Evolutionary conservation across 35 echinoderm and acorn worm genomes (phyloP), one percentile per base, ranked within the genome.

Genomic region (Apostichopus japonicus): DNA sequence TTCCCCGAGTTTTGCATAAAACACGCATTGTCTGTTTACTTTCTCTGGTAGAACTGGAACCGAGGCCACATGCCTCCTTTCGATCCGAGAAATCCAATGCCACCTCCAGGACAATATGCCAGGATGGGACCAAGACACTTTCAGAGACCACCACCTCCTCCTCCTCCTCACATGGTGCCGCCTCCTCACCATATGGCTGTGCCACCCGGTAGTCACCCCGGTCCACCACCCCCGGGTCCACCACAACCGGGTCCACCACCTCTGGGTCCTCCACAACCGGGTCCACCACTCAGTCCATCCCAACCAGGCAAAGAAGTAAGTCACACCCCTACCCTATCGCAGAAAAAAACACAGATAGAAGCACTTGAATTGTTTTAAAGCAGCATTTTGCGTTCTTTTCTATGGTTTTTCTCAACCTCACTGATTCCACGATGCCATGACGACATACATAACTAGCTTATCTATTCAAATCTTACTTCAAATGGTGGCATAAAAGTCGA

Each of bases 41-140:
- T 5, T 17, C n/a, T 17, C 72, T 14, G 15, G 22, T 80, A 97
- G 96, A 92, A 92, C 44, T 97, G 96, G 96, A 97, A 97, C 75
- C 53, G 96, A 95, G 94, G 91, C 58, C 89, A 81, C 22, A 88
- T 93, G 67, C 92, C 95, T 22, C 87, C 95, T 24, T 96, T 93
- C 88, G 96, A 97, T 57, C 96, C 81, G 1, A 95, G 96, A 93
- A 93, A 93, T 17, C 93, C 93, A 56, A 88, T 92, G 56, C 96
- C 94, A 61, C 94, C 91, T 77, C 96, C 88, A 59, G 94, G 96
- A 58, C 96, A 97, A 52, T 97, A 92, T 76, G 65, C 65, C 51
- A 94, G 95, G 51, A 92, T 92, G 94, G 94, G 87, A 44, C 93
- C 96, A 90, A 54, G 67, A 53, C 95, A 97, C 72, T 97, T 84